Percentiles rank a stretch among this genome's conserved stretches.
phyloP scores from a whole-genome alignment of 1,140 invertebrate genomes.

The Drosophila nigromelanica region DNA sequence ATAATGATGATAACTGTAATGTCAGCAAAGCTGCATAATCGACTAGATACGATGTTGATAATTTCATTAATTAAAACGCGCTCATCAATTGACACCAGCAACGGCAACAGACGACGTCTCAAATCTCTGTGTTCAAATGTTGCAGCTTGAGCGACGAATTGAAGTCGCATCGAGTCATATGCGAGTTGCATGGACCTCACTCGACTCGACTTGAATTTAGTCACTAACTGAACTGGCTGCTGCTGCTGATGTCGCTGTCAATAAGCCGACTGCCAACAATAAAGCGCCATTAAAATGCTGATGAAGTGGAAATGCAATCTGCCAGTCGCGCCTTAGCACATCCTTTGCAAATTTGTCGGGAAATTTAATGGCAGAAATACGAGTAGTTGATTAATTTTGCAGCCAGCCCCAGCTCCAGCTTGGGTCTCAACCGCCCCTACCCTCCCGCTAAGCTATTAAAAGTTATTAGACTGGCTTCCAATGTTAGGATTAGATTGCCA shows the following conservation, averaged over 20 bases:
- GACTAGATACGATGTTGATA: slow-evolving; percentile 55
- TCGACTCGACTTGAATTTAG: slow-evolving; percentile 17
- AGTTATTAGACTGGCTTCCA: slow-evolving; percentile 28
- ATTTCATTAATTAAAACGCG: slow-evolving; percentile 60
- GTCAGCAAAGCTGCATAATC: slow-evolving; percentile 46
- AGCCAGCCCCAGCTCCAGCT: slow-evolving; percentile 6
- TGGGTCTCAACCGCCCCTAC: neutral
- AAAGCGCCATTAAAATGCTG: slow-evolving; percentile 62
- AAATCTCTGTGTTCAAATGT: slow-evolving; percentile 10
- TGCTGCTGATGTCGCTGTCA: slow-evolving; percentile 16
- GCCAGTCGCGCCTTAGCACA: slow-evolving; percentile 5
- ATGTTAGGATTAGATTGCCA: slow-evolving; percentile 15
- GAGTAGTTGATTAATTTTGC: slow-evolving; percentile 60
- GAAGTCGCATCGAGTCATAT: slow-evolving; percentile 12
- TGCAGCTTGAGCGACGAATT: neutral
- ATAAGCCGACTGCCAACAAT: slow-evolving; percentile 42
- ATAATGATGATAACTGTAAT: slow-evolving; percentile 17
- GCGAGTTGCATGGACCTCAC: neutral
- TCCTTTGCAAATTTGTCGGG: slow-evolving; percentile 35
- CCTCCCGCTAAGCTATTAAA: slow-evolving; percentile 29
- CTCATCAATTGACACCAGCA: slow-evolving; percentile 26
- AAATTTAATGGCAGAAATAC: slow-evolving; percentile 52
- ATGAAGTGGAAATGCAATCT: slow-evolving; percentile 69
- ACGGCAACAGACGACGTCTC: neutral
- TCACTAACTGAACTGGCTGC: slow-evolving; percentile 19